phyloP scores from a whole-genome alignment of 2,888 invertebrate genomes.

The Mythimna lalbum region DNA sequence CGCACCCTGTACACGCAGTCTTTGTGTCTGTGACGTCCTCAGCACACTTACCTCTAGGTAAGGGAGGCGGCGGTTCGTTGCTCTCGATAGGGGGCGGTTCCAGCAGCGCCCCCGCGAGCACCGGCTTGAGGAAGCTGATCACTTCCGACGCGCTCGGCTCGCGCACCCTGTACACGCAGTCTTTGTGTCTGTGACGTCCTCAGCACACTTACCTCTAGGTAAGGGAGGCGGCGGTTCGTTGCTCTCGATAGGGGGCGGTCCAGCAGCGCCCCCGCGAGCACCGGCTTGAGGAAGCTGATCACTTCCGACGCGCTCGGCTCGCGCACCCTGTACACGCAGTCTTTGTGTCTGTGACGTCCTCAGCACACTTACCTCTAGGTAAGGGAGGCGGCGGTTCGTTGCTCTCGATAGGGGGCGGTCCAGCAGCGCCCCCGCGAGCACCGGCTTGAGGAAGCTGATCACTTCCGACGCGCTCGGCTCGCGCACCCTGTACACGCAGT shows the following conservation, averaged over 20 bases:
- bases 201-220: conserved; percentile 81
- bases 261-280: conserved; percentile 92
- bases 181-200: too few relatives aligned
- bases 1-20: conserved; percentile 93
- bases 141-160: conserved; percentile 92
- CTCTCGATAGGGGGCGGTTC: conserved; percentile 89
- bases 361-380: conserved; percentile 81
- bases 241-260: conserved; percentile 88
- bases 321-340: conserved; percentile 92
- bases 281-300: conserved; percentile 92
- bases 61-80: conserved; percentile 86
- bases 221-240: conserved; percentile 87
- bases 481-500: conserved; percentile 91
- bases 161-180: conserved; percentile 91
- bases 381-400: conserved; percentile 87
- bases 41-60: conserved; percentile 84
- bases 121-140: conserved; percentile 92
- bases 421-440: conserved; percentile 91
- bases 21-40: conserved; percentile 78
- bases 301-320: conserved; percentile 92
- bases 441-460: conserved; percentile 92
- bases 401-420: conserved; percentile 88
- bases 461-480: conserved; percentile 92
- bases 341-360: conserved; percentile 81
- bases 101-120: conserved; percentile 91